Evolutionary conservation across 1,140 invertebrate species (phyloP), one percentile per base, ranked within the genome.

Genomic region (Drosophila tropicalis): DNA sequence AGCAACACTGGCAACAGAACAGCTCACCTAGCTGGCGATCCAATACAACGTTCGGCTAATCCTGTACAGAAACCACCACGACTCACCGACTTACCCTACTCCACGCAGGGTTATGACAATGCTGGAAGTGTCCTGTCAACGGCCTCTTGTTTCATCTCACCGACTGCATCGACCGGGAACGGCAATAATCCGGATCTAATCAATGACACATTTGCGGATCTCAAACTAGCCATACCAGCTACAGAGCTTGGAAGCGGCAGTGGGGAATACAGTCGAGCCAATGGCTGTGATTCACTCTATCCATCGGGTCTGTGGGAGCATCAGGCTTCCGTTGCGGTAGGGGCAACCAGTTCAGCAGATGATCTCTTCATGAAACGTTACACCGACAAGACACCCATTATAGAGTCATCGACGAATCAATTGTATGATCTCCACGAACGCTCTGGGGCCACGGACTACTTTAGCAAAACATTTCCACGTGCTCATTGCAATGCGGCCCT

Each of bases 111-210:
- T 72, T 95, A 95, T 58, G 94, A 95, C 80, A 92, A 86, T 55
- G 93, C 93, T 32, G 95, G 94, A 9, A 94, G 94, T 76, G 92
- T 95, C 5, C 93, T 95, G 17, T 94, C 94, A 29, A 92, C 93
- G 1, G 92, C 93, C 6, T 93, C 94, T 1, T 93, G 94, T 10
- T 95, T 94, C 71, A 95, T 96, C 1, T 96, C 95, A 12, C 95
- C 95, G 19, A 95, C 95, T 1, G 94, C 94, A 4, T 94, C 95
- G 54, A 94, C 95, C 2, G 81, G 81, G 1, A 84, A 84, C 9
- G 94, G 95, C 67, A 96, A 96, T 67, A 96, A 97, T 90, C 96
- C 96, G 5, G 96, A 97, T 91, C 92, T 97, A 40, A 97, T 97
- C 77, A 95, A 96, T 77, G 96, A 97, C 81, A 96, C 96, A 0